These are phyloP conservation scores for Macropodus opercularis DNA, from an alignment of 2,797 vertebrate genomes.

Conservation along the genomic window DNA sequence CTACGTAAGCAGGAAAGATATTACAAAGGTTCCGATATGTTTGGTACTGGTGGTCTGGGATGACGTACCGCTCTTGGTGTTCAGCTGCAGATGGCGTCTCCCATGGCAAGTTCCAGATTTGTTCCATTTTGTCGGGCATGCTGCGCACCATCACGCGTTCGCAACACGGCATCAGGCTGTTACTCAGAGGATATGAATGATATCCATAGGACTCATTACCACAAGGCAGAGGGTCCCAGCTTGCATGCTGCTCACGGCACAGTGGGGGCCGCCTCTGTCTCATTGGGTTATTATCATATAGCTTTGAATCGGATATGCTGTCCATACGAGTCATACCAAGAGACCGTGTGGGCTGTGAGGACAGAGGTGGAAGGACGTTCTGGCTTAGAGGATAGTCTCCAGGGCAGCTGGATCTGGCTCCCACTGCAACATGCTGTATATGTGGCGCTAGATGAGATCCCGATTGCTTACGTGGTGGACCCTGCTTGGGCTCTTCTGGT, in stretches of 20 bases:
- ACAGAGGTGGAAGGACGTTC: slow-evolving; percentile 85
- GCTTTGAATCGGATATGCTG: slow-evolving; percentile 96
- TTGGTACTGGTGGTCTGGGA: slow-evolving; percentile 97
- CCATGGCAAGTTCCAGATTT: slow-evolving; percentile 96
- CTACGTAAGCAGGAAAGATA: slow-evolving; percentile 95
- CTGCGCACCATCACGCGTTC: slow-evolving; percentile 98
- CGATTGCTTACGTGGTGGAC: slow-evolving; percentile 87
- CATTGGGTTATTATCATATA: slow-evolving; percentile 95
- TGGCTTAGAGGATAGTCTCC: slow-evolving; percentile 93
- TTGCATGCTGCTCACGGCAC: slow-evolving; percentile 98
- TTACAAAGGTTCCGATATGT: slow-evolving; percentile 99
- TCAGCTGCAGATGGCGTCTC: slow-evolving; percentile 83
- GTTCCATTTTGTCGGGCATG: slow-evolving; percentile 99
- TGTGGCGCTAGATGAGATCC: slow-evolving; percentile 89
- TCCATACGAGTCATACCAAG: slow-evolving; percentile 99
- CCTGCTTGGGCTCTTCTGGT: slow-evolving; percentile 92
- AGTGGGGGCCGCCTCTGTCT: slow-evolving; percentile 93
- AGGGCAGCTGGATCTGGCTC: slow-evolving; percentile 92
- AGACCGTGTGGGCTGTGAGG: slow-evolving; percentile 90
- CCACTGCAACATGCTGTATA: slow-evolving; percentile 87
- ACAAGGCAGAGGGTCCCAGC: slow-evolving; percentile 96
- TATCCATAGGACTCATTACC: slow-evolving; percentile 89
- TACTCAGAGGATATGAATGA: slow-evolving; percentile 91
- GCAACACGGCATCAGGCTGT: slow-evolving; percentile 95
- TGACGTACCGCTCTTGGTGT: slow-evolving; percentile 88